Evolutionary conservation across 2,888 invertebrate species (phyloP), one percentile per base, ranked within the genome.

Genomic region (Serripes groenlandicus): DNA sequence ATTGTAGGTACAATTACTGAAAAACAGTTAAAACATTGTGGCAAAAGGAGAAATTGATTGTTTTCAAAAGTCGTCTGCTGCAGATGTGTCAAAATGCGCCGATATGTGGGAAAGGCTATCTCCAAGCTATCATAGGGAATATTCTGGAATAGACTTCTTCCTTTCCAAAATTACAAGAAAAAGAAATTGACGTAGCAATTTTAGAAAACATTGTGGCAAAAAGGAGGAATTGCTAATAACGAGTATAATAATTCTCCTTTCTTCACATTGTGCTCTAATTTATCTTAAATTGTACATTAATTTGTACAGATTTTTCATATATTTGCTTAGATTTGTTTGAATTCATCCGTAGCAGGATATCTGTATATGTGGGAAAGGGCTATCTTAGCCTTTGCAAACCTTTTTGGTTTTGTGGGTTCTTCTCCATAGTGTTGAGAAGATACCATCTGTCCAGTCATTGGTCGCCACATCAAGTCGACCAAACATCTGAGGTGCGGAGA

Each of bases 391-490:
- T 42, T 11, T 42, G 15, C 56, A 56, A 62, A 93, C 94, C 92
- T 97, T 96, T 95, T 98, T 98, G 0, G 97, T 95, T 95, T 98
- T 98, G 21, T 98, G 96, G 0, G 99, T 99, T 95, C 98, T 98
- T 68, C 99, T 96, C 99, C 99, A 99, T 0, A 99, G 95, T 0
- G 99, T 98, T 0, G 99, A 98, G 95, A 99, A 99, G 91, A 99
- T 99, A 4, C 99, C 99, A 94, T 99, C 99, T 0, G 99, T 99
- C 99, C 99, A 99, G 93, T 99, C 99, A 93, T 99, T 99, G 1
- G 99, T 99, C 0, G 99, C 98, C 0, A 99, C 99, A 93, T 99
- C 99, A 32, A 99, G 95, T 42, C 98, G 96, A 0, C 99, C 99
- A 94, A 99, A 99, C 99, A 99, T 99, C 96, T 99, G 99, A 0